A percentile compares a stretch with the other conserved stretches of the same genome.
Conservation (phyloP, 30 jellyfish, hydroid and myxozoan genomes). For the Hydractinia symbiolongicarpus region DNA sequence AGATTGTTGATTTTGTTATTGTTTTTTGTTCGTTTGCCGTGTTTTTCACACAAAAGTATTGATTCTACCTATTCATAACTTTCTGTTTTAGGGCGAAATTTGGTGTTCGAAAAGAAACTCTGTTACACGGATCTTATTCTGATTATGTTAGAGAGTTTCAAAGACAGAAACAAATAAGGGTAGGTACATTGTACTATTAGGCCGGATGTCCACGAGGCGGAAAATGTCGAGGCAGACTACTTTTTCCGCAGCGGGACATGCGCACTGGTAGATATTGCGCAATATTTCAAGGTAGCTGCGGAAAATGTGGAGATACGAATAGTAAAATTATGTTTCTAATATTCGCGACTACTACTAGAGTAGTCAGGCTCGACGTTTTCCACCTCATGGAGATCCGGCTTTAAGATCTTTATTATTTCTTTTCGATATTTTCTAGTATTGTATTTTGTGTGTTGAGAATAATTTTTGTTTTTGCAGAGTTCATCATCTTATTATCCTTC, state of each 20-base stretch:
- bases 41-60: neutral
- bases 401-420: neutral
- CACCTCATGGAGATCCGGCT: no score
- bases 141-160: slow-evolving; percentile 85
- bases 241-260: no score
- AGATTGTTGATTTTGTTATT: no score
- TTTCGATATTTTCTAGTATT: neutral
- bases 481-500: neutral
- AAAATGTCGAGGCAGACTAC: no score
- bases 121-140: slow-evolving; percentile 72
- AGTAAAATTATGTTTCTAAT: no score
- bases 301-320: no score
- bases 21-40: no score
- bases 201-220: neutral
- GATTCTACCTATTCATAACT: neutral
- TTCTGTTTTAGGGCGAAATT: slow-evolving; percentile 47
- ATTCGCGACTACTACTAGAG: neutral
- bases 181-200: neutral
- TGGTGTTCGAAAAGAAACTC: slow-evolving; percentile 82
- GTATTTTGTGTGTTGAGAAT: neutral
- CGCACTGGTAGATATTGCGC: no score
- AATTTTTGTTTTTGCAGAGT: neutral
- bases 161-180: slow-evolving; percentile 64
- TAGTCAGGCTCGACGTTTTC: no score
- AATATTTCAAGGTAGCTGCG: no score